phyloP scores from a whole-genome alignment of 2,113 vertebrate species.

The Eubucco bourcierii region DNA sequence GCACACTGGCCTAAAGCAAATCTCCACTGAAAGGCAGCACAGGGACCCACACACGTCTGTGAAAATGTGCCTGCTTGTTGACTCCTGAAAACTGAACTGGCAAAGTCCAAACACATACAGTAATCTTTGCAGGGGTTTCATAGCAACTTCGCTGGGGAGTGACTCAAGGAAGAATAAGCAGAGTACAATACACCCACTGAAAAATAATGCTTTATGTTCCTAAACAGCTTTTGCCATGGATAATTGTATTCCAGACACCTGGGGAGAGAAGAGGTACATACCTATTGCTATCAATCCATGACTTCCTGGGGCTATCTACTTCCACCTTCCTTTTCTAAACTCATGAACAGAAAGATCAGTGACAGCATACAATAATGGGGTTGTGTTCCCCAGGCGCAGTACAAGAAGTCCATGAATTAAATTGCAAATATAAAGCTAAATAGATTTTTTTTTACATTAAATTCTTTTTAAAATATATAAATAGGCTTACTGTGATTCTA shows the following conservation, averaged over 20 bases:
- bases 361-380: background rate
- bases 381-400: background rate
- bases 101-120: background rate
- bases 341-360: background rate
- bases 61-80: background rate
- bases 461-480: background rate
- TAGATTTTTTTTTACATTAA: background rate
- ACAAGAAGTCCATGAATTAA: background rate
- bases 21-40: background rate
- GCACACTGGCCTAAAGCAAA: background rate
- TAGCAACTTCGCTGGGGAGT: background rate
- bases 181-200: background rate
- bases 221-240: background rate
- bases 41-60: rapidly evolving
- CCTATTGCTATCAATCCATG: background rate
- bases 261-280: background rate
- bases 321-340: background rate
- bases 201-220: background rate
- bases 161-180: background rate
- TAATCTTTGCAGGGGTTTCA: background rate
- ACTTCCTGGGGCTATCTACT: background rate
- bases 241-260: background rate
- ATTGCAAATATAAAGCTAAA: background rate
- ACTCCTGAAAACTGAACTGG: background rate
- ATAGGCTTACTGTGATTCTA: background rate